These are phyloP conservation scores for Tinea semifulvella DNA, from an alignment of 2,888 invertebrate species.

Conservation along the genomic window DNA sequence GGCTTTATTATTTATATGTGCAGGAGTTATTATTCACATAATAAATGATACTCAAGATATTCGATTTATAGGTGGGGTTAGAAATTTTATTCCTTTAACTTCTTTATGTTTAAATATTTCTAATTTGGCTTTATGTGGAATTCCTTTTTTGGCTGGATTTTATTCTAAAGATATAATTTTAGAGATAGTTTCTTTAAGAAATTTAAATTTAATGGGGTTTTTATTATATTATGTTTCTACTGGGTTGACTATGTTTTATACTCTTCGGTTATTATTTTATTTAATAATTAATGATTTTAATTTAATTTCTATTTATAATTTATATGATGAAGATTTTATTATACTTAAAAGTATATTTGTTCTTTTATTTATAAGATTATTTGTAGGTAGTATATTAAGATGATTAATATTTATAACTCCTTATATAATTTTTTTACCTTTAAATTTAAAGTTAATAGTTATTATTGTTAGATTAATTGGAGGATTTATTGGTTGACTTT, in stretches of 20 bases:
- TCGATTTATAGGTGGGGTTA: slow-evolving; percentile 66
- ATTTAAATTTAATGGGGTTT: slow-evolving; percentile 63
- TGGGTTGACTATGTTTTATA: slow-evolving; percentile 66
- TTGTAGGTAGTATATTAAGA: slow-evolving; percentile 62
- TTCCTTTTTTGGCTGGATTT: slow-evolving; percentile 72
- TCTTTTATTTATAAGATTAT: slow-evolving; percentile 58
- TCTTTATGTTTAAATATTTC: slow-evolving; percentile 64
- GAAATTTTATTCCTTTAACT: slow-evolving; percentile 58
- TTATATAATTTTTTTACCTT: slow-evolving; percentile 61
- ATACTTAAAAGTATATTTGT: slow-evolving; percentile 57
- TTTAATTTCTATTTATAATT: slow-evolving; percentile 51
- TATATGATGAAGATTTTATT: slow-evolving; percentile 54
- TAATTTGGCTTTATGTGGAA: slow-evolving; percentile 69
- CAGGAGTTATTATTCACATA: slow-evolving; percentile 74
- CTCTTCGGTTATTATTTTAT: slow-evolving; percentile 65
- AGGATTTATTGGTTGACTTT: slow-evolving; percentile 39
- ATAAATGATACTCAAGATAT: slow-evolving; percentile 73
- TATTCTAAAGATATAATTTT: slow-evolving; percentile 73
- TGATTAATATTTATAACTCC: slow-evolving; percentile 64
- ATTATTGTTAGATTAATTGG: slow-evolving; percentile 58
- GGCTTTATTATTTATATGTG: slow-evolving; percentile 77
- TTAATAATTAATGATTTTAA: slow-evolving; percentile 56
- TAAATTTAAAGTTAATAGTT: slow-evolving; percentile 60
- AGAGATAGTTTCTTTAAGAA: slow-evolving; percentile 59
- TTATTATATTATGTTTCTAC: slow-evolving; percentile 65